Conservation (phyloP, 2,797 vertebrate species). For the Buphagus erythrorhynchus region DNA sequence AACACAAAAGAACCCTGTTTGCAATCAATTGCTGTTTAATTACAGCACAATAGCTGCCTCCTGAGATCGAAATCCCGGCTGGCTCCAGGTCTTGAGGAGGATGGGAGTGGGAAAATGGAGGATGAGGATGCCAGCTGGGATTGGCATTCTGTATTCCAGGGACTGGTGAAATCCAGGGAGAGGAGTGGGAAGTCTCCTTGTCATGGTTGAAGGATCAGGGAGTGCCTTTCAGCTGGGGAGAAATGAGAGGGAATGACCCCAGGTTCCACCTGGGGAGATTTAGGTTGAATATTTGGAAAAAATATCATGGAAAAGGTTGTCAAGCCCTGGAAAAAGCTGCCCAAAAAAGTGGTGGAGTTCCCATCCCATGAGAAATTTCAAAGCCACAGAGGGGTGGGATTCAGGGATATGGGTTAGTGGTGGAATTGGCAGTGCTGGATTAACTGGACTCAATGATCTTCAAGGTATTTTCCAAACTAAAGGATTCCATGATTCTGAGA, state of each 20-base stretch:
- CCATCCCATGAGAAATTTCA: background rate
- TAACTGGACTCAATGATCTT: rapidly evolving
- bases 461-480: background rate
- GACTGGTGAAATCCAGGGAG: background rate
- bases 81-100: background rate
- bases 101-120: background rate
- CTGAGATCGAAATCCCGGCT: constrained; percentile 47
- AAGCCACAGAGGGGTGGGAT: rapidly evolving
- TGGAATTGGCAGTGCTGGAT: background rate
- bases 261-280: background rate
- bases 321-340: background rate
- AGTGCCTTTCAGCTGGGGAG: background rate
- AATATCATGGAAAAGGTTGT: rapidly evolving
- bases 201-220: background rate
- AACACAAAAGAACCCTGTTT: constrained; percentile 68
- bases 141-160: rapidly evolving
- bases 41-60: constrained; percentile 60
- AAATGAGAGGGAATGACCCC: background rate
- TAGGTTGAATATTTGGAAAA: background rate
- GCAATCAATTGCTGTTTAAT: constrained; percentile 74
- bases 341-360: no score
- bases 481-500: background rate
- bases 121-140: background rate
- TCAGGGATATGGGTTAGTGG: background rate
- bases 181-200: background rate